Conservation (phyloP, 2,113 vertebrate species). For the Chloropsis hardwickii region DNA sequence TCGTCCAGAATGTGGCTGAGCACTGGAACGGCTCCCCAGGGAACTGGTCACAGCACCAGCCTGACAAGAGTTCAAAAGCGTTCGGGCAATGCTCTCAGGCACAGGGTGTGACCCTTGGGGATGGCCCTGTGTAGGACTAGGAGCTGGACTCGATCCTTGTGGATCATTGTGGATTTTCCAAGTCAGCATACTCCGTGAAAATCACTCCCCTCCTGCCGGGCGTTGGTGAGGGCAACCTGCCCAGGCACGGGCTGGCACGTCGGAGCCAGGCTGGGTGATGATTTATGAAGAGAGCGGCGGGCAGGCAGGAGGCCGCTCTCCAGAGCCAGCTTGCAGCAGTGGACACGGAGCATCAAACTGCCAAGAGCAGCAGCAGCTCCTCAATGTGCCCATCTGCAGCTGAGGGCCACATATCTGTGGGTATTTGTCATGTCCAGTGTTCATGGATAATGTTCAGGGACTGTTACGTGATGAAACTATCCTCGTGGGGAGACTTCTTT, state of each 20-base stretch:
- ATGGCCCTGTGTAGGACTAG: background rate
- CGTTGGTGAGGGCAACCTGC: background rate
- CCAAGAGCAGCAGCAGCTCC: background rate
- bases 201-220: background rate
- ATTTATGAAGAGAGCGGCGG: fast-evolving
- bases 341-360: fast-evolving
- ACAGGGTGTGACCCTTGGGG: background rate
- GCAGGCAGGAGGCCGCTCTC: background rate
- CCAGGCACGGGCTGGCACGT: background rate
- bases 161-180: background rate
- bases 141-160: background rate
- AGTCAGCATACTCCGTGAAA: background rate
- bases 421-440: background rate
- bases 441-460: background rate
- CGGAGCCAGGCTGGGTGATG: background rate
- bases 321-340: background rate
- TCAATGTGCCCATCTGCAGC: fast-evolving
- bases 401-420: fast-evolving
- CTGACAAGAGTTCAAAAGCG: fast-evolving
- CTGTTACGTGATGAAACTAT: background rate
- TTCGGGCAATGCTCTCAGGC: background rate
- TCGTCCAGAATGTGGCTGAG: fast-evolving
- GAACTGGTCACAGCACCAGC: background rate
- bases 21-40: background rate
- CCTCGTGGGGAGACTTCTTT: background rate